Evolutionary conservation across 2,888 invertebrate genomes (phyloP).

Genomic region (Agrotis puta): DNA sequence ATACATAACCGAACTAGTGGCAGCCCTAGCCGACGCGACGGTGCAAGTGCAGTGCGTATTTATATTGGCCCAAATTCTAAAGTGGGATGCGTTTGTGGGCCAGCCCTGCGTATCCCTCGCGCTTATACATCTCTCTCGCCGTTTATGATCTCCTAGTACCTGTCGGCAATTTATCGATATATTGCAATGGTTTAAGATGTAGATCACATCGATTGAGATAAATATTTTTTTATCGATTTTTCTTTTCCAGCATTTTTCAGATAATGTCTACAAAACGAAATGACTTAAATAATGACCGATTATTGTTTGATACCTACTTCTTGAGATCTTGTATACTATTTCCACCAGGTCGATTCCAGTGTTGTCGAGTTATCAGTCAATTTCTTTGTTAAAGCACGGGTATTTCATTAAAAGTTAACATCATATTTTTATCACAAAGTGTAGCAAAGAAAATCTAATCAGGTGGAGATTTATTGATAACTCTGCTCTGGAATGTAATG

Average conservation of each 20-base stretch:
- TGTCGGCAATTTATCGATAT: slow-evolving; percentile 56
- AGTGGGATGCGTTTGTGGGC: slow-evolving; percentile 91
- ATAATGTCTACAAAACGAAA: not conserved
- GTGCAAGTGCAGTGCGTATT: slow-evolving; percentile 90
- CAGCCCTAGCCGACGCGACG: slow-evolving; percentile 77
- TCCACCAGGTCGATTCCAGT: no score
- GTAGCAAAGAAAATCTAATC: no score
- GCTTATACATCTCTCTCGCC: slow-evolving; percentile 60
- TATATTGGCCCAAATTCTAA: slow-evolving; percentile 90
- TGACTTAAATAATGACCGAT: not conserved
- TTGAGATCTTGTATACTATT: no score
- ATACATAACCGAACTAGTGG: not conserved
- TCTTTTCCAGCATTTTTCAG: not conserved
- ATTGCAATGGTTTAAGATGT: slow-evolving; percentile 19
- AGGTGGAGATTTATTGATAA: no score
- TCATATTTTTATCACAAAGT: no score
- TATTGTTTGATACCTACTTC: no score
- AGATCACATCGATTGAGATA: slow-evolving; percentile 3
- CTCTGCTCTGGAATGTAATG: no score
- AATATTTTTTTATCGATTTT: not conserved
- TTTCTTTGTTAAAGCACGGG: no score
- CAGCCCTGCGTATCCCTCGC: slow-evolving; percentile 84
- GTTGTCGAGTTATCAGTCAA: no score
- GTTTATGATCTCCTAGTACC: slow-evolving; percentile 74
- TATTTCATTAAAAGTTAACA: no score